Conservation (phyloP, 2,113 vertebrate genomes). For the Plotosus lineatus region DNA sequence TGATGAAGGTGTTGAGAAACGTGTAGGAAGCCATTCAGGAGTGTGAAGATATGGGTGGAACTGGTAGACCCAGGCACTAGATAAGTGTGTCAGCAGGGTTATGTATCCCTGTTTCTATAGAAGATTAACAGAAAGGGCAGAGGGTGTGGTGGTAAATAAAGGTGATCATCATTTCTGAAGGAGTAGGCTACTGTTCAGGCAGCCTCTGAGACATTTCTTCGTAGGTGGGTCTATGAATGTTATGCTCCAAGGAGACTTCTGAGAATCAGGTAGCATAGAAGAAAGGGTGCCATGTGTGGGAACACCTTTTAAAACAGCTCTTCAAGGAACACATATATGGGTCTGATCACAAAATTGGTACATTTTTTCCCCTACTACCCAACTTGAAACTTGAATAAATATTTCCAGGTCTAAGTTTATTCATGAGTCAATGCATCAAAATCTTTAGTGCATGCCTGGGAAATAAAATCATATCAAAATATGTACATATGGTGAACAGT, state of each 20-base stretch:
- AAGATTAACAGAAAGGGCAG: background rate
- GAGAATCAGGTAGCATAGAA: background rate
- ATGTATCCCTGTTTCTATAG: background rate
- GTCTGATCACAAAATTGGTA: too few relatives aligned
- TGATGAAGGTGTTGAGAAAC: background rate
- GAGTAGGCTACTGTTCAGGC: background rate
- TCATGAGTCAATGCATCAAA: too few relatives aligned
- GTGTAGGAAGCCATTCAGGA: background rate
- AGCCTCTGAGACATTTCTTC: too few relatives aligned
- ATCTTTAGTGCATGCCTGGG: too few relatives aligned
- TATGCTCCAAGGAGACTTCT: too few relatives aligned
- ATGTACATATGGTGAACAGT: too few relatives aligned
- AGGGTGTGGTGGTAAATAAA: background rate
- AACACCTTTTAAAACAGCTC: background rate
- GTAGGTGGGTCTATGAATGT: background rate
- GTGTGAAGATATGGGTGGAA: conserved; percentile 6
- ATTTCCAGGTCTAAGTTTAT: too few relatives aligned
- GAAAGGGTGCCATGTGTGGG: background rate
- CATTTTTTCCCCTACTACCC: too few relatives aligned
- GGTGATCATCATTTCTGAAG: background rate
- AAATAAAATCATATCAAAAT: too few relatives aligned
- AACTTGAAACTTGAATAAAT: too few relatives aligned
- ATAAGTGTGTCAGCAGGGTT: background rate
- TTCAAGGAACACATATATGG: background rate
- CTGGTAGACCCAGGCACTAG: too few relatives aligned